A percentile compares a stretch with the other conserved stretches of the same genome.
Evolutionary conservation across 2,797 vertebrate species (phyloP).

Genomic region (Sciurus vulgaris): DNA sequence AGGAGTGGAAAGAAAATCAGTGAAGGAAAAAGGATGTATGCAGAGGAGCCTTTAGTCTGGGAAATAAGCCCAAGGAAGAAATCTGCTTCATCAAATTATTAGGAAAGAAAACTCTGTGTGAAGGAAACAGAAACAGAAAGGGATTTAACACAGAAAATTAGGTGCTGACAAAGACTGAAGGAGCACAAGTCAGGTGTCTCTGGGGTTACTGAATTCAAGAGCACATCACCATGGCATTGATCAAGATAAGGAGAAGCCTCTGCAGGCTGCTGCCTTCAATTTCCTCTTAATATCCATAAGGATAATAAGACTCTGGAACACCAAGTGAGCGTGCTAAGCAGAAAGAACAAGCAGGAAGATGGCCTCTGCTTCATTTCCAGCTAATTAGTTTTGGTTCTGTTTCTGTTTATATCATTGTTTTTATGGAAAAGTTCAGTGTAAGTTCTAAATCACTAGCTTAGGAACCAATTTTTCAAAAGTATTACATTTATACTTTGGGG

Average conservation of each 20-base stretch:
- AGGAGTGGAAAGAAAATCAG: slow-evolving; percentile 14
- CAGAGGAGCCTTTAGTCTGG: neutral
- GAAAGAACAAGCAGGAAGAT: slow-evolving; percentile 34
- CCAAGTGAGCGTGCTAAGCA: neutral
- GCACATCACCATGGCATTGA: neutral
- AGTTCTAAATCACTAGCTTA: slow-evolving; percentile 42
- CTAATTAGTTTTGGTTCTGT: slow-evolving; percentile 63
- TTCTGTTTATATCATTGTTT: slow-evolving; percentile 53
- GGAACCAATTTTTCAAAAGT: slow-evolving; percentile 42
- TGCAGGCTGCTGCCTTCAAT: neutral
- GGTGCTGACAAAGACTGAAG: neutral
- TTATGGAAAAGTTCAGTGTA: slow-evolving; percentile 47
- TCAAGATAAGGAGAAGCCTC: neutral
- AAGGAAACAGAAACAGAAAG: slow-evolving; percentile 37
- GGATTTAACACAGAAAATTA: neutral
- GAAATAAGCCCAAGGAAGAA: neutral
- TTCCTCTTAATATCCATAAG: neutral
- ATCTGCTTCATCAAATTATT: neutral
- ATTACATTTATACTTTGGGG: slow-evolving; percentile 40
- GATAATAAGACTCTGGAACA: neutral
- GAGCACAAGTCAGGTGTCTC: neutral
- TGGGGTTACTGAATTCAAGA: neutral
- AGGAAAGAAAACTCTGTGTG: slow-evolving; percentile 48
- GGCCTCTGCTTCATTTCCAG: slow-evolving; percentile 38
- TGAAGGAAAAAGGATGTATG: neutral